Evolutionary conservation across 2,797 vertebrate genomes (phyloP).

Genomic region (Gorsachius magnificus): DNA sequence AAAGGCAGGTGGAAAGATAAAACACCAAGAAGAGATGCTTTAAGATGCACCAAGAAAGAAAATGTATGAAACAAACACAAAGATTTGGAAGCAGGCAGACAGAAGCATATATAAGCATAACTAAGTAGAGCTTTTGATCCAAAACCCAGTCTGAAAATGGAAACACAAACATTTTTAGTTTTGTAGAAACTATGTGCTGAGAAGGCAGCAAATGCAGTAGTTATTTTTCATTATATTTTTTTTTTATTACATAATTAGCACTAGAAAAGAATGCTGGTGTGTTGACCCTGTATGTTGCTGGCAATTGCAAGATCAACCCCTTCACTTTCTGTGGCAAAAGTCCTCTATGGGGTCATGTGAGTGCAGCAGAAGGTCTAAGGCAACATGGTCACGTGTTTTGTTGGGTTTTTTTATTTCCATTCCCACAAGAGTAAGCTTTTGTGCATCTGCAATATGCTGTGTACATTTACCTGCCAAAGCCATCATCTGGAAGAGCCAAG

Average conservation of each 20-base stretch:
- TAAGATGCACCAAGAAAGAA: background rate
- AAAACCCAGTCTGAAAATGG: background rate
- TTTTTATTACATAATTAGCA: background rate
- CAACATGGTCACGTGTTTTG: rapidly evolving
- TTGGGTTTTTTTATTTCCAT: background rate
- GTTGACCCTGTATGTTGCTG: background rate
- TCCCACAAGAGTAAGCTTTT: background rate
- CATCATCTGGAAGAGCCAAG: background rate
- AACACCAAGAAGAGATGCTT: background rate
- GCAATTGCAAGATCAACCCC: background rate
- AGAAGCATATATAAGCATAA: background rate
- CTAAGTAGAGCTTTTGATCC: background rate
- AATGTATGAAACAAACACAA: background rate
- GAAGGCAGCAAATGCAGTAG: background rate
- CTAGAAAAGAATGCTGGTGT: background rate
- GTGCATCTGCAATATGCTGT: background rate
- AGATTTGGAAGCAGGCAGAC: background rate
- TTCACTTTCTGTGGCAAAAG: background rate
- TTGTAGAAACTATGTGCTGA: background rate
- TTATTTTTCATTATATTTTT: background rate
- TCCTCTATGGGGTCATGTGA: background rate
- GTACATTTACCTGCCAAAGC: background rate
- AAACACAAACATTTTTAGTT: background rate
- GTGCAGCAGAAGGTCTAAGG: background rate
- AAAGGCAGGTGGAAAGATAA: background rate